phyloP scores from a whole-genome alignment of 2,888 invertebrate genomes.

The Tipula lateralis region DNA sequence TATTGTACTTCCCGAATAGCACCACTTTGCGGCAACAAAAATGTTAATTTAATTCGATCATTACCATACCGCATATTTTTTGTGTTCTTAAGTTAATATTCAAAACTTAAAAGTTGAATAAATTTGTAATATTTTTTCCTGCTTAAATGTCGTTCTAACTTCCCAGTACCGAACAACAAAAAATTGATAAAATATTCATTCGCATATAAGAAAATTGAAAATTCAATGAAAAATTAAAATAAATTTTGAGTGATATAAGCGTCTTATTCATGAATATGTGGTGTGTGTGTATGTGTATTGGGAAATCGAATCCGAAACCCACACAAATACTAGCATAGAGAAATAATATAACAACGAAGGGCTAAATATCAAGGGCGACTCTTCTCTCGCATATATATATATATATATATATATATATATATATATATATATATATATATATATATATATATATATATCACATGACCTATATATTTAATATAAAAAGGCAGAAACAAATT shows the following conservation, averaged over 20 bases:
- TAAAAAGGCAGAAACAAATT: neutral
- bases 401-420: neutral
- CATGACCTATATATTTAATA: neutral
- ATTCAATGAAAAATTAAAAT: neutral
- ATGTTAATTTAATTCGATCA: neutral
- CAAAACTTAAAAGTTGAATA: neutral
- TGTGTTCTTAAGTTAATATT: neutral
- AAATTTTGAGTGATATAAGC: neutral
- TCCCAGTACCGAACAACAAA: neutral
- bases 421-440: neutral
- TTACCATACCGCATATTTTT: neutral
- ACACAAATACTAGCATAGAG: neutral
- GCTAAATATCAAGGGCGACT: neutral
- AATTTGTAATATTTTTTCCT: neutral
- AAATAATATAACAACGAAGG: neutral
- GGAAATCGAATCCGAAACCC: neutral
- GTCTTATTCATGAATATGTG: neutral
- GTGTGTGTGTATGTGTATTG: neutral
- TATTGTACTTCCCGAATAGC: neutral
- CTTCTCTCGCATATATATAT: neutral
- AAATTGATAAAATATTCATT: conserved; percentile 11
- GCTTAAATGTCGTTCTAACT: neutral
- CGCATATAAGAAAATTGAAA: neutral
- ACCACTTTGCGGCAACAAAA: neutral
- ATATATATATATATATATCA: neutral